These are phyloP conservation scores for Dicerorhinus sumatrensis DNA, from an alignment of 2,113 vertebrate genomes.

Conservation along the genomic window DNA sequence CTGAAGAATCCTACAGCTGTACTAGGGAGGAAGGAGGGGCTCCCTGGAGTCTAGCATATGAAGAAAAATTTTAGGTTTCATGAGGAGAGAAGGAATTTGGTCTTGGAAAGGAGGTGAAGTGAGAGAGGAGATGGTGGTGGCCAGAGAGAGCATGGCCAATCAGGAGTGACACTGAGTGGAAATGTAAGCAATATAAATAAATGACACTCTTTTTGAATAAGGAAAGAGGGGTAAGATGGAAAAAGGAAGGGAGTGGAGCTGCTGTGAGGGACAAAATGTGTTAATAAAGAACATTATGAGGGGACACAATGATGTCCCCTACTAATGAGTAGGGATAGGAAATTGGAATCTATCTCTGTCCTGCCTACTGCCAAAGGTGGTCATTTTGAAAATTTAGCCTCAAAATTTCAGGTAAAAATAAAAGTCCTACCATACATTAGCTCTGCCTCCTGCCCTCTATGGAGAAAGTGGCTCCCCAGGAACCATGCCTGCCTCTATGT, in stretches of 20 bases:
- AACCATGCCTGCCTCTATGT: background rate
- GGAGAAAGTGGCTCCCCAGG: background rate
- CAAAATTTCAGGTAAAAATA: background rate
- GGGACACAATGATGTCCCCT: background rate
- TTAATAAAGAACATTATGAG: conserved; percentile 13
- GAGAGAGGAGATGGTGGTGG: conserved; percentile 1
- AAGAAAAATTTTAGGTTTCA: conserved; percentile 14
- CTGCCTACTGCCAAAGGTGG: background rate
- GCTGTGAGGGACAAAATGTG: background rate
- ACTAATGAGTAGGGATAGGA: background rate
- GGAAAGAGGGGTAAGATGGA: background rate
- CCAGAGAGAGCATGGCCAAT: background rate
- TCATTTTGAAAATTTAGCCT: conserved; percentile 22
- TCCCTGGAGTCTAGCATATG: background rate
- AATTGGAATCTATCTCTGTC: background rate
- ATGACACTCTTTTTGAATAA: background rate
- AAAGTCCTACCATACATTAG: background rate
- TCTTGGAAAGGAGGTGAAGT: conserved; percentile 16
- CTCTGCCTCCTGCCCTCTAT: background rate
- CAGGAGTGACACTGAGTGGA: background rate
- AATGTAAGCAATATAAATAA: conserved; percentile 43
- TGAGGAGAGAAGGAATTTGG: background rate
- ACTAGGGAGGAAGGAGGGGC: background rate
- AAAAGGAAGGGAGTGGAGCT: background rate
- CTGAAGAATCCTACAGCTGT: background rate